These are phyloP conservation scores for Phoxinus phoxinus DNA, from an alignment of 2,113 vertebrate genomes.

Conservation along the genomic window DNA sequence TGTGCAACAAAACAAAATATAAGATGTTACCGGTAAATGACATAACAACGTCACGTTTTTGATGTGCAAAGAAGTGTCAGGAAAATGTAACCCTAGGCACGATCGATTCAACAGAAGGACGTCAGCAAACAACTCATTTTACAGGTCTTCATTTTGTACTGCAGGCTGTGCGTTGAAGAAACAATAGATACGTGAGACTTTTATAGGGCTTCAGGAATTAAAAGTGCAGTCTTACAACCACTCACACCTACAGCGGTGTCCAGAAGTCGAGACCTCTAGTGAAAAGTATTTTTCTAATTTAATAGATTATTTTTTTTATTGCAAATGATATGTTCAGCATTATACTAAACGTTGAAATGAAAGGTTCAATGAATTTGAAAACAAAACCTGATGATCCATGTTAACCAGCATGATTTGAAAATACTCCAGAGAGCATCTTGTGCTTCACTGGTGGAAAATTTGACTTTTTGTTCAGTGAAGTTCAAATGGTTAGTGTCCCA, in stretches of 20 bases:
- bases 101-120: not conserved
- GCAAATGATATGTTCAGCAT: not conserved
- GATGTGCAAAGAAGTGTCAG: conserved; percentile 1
- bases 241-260: not conserved
- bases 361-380: not conserved
- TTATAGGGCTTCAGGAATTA: not conserved
- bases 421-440: not conserved
- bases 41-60: no score
- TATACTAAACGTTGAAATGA: not conserved
- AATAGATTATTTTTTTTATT: not conserved
- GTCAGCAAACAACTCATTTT: conserved; percentile 27
- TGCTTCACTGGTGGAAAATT: not conserved
- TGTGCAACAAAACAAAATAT: conserved; percentile 4
- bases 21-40: conserved; percentile 1
- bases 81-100: not conserved
- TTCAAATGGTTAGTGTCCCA: not conserved
- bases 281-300: not conserved
- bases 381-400: not conserved
- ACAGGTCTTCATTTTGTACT: conserved; percentile 1
- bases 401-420: not conserved
- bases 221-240: not conserved
- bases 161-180: not conserved
- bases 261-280: not conserved
- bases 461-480: not conserved
- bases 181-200: not conserved